Base-by-base conservation (phyloP, 23 tunicate species). In the Trididemnum nubilum region DNA sequence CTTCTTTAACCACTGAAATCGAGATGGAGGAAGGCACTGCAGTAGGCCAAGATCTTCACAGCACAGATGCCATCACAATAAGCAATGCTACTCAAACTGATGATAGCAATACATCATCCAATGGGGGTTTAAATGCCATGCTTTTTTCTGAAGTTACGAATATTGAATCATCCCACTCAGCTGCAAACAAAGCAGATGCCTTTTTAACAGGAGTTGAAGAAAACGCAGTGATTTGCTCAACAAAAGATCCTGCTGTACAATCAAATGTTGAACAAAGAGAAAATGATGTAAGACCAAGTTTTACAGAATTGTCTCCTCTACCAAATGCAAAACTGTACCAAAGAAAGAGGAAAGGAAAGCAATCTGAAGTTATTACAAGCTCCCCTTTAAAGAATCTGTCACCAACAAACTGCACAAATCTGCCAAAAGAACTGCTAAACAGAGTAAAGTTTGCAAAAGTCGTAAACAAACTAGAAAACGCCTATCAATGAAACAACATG, bases 281-380 rank as follows among this genome's bases (percentile, higher is more conserved):
- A n/a, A n/a, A n/a, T n/a, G n/a, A n/a, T n/a, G n/a, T n/a, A n/a
- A n/a, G n/a, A n/a, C n/a, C n/a, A 30, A 31, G 38, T 31, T 73
- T 73, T 73, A 2, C 3, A 38, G 58, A 73, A 37, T 73, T 73
- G 29, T 38, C 58, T 12, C 78, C 78, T 21, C 29, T 39, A 15
- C 78, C 78, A 39, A 73, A 73, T 37, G 78, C 78, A 37, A 73
- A 37, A 40, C 26, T 73, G 5, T 21, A 57, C 9, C 28, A 37
- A 40, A 73, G 78, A 73, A 73, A 73, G 24, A 73, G 78, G 39
- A 26, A 39, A 73, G 78, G 19, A 21, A n/a, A 73, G 30, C 37
- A 30, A 73, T 37, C 58, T 19, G 78, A 73, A 73, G 5, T 73
- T 2, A 73, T 73, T n/a, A 39, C 78, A 2, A 37, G 78, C 78